Conservation (phyloP, 2,797 vertebrate species). For the Cirrhinus molitorella region DNA sequence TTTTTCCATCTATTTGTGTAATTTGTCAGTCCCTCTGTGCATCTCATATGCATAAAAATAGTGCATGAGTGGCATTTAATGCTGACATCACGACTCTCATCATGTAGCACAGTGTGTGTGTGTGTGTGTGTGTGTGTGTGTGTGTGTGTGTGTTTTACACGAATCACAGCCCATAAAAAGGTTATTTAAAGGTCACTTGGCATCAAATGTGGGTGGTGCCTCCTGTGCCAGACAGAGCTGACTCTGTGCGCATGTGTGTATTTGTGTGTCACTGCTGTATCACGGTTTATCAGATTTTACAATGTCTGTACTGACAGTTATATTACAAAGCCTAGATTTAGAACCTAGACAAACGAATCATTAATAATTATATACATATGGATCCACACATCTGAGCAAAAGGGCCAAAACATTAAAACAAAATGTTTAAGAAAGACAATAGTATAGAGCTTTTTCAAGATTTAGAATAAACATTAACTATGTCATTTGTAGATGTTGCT, state of each 20-base stretch:
- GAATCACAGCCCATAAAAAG: conserved; percentile 38
- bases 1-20: background rate
- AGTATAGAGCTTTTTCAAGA: background rate
- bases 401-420: background rate
- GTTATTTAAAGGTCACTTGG: conserved; percentile 50
- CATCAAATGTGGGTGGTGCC: conserved; percentile 10
- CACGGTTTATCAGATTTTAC: conserved; percentile 11
- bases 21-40: background rate
- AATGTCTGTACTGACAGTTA: conserved; percentile 12
- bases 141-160: conserved; percentile 2
- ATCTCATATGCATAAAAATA: conserved; percentile 12
- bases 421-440: background rate
- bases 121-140: background rate
- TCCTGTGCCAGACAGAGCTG: conserved; percentile 30
- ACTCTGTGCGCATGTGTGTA: conserved; percentile 10
- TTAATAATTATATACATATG: background rate
- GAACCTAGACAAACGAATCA: background rate
- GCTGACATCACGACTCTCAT: conserved; percentile 12
- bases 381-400: background rate
- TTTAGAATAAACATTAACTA: background rate
- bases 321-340: background rate
- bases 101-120: background rate
- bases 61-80: conserved; percentile 19
- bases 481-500: background rate
- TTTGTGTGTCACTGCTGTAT: conserved; percentile 14